Evolutionary conservation across 2,888 invertebrate genomes (phyloP), one percentile per base, ranked within the genome.

Genomic region (Dolichomitus sp.): DNA sequence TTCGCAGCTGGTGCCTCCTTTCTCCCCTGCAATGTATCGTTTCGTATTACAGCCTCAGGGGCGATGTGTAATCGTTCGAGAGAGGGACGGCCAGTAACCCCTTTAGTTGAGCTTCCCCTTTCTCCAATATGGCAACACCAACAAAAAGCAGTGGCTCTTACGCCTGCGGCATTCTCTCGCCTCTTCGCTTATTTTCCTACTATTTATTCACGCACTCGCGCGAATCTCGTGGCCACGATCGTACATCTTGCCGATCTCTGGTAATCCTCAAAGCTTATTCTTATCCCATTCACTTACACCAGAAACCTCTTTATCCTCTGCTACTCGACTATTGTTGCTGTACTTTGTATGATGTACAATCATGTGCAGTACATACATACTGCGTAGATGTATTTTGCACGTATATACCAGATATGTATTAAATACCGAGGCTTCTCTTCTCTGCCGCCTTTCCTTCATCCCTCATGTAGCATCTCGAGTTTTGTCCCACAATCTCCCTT

Each of bases 201-300:
- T 74, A 78, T 82, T 82, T 78, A 78, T 82, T 78, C 78, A 82
- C 81, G 68, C 54, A 45, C 54, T 23, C 37, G 54, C 57, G 63
- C 45, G 54, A 54, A 48, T 17, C 42, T 3, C 54, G 30, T 40
- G 19, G 33, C n/a, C 57, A 11, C 48, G 45, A 69, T 70, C 73
- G 77, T 81, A 73, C 69, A 65, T 54, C 81, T 81, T 78, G 54
- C 69, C 19, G 50, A 50, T 30, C 45, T 57, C 37, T 73, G 30
- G 69, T 40, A 81, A 82, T 74, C 73, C 81, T 78, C 81, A 42
- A 74, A 70, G 30, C 69, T 74, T 74, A 73, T 73, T 73, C 73
- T 57, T 65, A 73, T 78, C 45, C 68, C 73, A 65, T 74, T 77
- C 73, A 77, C 81, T 81, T 77, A 77, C 77, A 73, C 73, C 54